Evolutionary conservation across 2,797 vertebrate species (phyloP), one percentile per base, ranked within the genome.

Genomic region (Gephyroberyx darwinii): DNA sequence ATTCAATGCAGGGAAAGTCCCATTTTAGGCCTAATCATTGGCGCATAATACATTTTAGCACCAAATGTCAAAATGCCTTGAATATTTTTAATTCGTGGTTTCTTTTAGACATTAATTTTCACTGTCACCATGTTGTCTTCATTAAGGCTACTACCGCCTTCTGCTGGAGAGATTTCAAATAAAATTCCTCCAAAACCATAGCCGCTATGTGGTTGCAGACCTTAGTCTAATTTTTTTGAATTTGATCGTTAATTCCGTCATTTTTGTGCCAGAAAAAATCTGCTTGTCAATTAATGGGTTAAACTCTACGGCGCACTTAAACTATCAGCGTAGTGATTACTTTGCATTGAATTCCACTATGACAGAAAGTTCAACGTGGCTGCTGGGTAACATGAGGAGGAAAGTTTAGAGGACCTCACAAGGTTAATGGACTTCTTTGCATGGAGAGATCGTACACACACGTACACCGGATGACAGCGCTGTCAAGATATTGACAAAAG

Each of bases 101-200:
- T 41, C 39, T 41, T 13, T 41, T 41, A 41, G 39, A 41, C 9
- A 13, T 41, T 41, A 41, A 10, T 37, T 37, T 37, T 37, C 35
- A 9, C 8, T 41, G 59, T 39, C 47, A 33, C 51, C 31, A 22
- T 37, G 47, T 37, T 31, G 19, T 13, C 20, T 20, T 60, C 45
- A 63, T 50, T 12, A 64, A 26, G 35, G 12, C 47, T 12, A 57
- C 54, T 57, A 69, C 60, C 54, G 53, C 73, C 73, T 75, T 69
- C 66, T 69, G 37, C 60, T 69, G 66, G 74, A 58, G 30, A 51
- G 33, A 35, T 41, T 5, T 39, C 30, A 68, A 48, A 74, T 61
- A 0, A 61, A 53, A 41, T 5, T 13, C 8, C 39, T 41, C 39
- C 39, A 10, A 41, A 39, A 41, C 12, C 39, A 41, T 41, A 10